Conservation (phyloP, 2,888 invertebrate genomes). For the Leptothorax acervorum region DNA sequence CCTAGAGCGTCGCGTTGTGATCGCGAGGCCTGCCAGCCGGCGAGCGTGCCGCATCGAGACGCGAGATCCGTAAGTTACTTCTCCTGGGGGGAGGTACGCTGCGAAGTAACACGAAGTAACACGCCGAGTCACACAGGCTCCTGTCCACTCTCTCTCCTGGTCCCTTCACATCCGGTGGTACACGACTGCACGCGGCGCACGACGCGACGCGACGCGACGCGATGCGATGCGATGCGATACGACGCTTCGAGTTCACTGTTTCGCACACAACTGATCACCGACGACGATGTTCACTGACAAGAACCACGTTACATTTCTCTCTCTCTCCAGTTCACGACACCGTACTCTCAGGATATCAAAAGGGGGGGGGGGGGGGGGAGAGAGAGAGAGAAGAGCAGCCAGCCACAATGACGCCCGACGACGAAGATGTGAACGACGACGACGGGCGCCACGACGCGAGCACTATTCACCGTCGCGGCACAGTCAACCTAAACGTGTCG, state of each 20-base stretch:
- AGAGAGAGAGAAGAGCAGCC: slow-evolving; percentile 48
- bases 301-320: slow-evolving; percentile 59
- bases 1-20: too few relatives aligned
- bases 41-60: slow-evolving; percentile 41
- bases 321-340: slow-evolving; percentile 45
- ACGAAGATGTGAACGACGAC: slow-evolving; percentile 31
- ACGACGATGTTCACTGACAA: slow-evolving; percentile 64
- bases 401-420: slow-evolving; percentile 42
- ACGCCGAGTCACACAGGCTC: too few relatives aligned
- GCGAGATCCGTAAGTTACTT: background rate
- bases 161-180: background rate
- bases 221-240: too few relatives aligned
- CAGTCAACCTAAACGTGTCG: too few relatives aligned
- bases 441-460: slow-evolving; percentile 36
- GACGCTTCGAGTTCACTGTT: slow-evolving; percentile 12
- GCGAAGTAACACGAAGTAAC: too few relatives aligned
- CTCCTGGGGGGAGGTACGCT: background rate
- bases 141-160: background rate
- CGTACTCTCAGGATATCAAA: background rate
- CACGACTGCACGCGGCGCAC: background rate
- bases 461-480: slow-evolving; percentile 29
- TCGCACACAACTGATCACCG: slow-evolving; percentile 42
- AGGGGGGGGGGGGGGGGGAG: too few relatives aligned
- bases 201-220: too few relatives aligned
- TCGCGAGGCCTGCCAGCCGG: slow-evolving; percentile 9